Evolutionary conservation across 2,888 invertebrate genomes (phyloP), one percentile per base, ranked within the genome.

Genomic region (Cheilosia urbana): DNA sequence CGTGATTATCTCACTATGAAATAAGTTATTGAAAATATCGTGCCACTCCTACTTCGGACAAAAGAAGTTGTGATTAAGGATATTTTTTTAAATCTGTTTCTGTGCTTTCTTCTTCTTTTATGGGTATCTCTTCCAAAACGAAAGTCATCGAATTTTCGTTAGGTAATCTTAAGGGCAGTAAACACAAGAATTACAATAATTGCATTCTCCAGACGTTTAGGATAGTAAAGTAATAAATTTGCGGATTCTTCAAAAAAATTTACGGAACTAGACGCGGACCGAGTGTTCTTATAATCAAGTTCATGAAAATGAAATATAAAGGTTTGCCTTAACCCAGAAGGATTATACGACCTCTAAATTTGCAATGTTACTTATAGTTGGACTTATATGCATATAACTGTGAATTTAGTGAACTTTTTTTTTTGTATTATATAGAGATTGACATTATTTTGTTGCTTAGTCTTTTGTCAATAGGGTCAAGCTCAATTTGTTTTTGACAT

Each of bases 171-270:
- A n/a, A 58, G 51, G 75, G 53, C 17, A 37, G 65, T 75, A 40
- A 73, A 62, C 2, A 65, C 53, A 15, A 40, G 15, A 30, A 65
- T 58, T 65, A 77, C 66, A 72, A 72, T 78, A 72, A 72, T 78
- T 63, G 69, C 45, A 49, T 58, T 42, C 15, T 7, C 40, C 5
- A 40, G 13, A 69, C 42, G 34, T 71, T 71, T 62, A 65, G 58
- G 84, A 80, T 66, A 71, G 49, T 75, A 84, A 85, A 71, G 49
- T 75, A 84, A 85, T 80, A 76, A 75, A 76, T 85, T 80, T 85
- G 76, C 42, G 80, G 84, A 73, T 80, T 85, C 76, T 9, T 2
- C 30, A 30, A 85, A 76, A 62, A 85, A 80, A 76, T 80, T 75
- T 62, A 66, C 75, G 76, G 76, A 37, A 13, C 4, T 13, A 37